phyloP scores from a whole-genome alignment of 2,888 invertebrate species.

The Margaritifera margaritifera region DNA sequence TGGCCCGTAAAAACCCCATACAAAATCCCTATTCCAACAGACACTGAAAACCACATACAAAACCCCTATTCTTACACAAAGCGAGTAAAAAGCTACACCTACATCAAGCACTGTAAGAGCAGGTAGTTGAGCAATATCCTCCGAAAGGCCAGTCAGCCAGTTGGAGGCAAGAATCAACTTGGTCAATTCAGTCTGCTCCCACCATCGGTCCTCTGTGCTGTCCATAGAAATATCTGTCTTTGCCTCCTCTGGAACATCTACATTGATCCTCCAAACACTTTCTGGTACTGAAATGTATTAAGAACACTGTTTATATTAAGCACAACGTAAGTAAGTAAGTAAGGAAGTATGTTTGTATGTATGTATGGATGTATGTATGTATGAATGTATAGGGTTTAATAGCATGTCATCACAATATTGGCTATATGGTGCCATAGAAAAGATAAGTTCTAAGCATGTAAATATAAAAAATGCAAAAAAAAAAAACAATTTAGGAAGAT shows the following conservation, averaged over 20 bases:
- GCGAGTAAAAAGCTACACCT: slow-evolving; percentile 36
- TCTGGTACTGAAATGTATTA: slow-evolving; percentile 54
- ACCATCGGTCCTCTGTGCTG: slow-evolving; percentile 74
- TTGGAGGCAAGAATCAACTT: slow-evolving; percentile 79
- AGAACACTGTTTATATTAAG: not conserved
- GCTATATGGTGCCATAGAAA: too few species aligned
- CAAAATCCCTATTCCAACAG: not conserved
- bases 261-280: slow-evolving; percentile 73
- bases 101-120: slow-evolving; percentile 73
- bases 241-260: slow-evolving; percentile 72
- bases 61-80: not conserved
- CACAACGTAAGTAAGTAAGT: too few species aligned
- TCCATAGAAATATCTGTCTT: slow-evolving; percentile 66
- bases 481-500: too few species aligned
- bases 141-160: slow-evolving; percentile 64
- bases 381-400: too few species aligned
- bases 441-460: too few species aligned
- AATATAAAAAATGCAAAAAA: too few species aligned
- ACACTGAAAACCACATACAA: not conserved
- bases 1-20: not conserved
- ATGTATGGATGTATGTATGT: too few species aligned
- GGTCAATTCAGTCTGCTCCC: slow-evolving; percentile 86
- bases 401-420: too few species aligned
- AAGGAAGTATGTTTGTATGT: too few species aligned
- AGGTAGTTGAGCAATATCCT: slow-evolving; percentile 69